A percentile compares a stretch with the other conserved stretches of the same genome.
Evolutionary conservation across 2,113 vertebrate genomes (phyloP).

Genomic region (Podilymbus podiceps): DNA sequence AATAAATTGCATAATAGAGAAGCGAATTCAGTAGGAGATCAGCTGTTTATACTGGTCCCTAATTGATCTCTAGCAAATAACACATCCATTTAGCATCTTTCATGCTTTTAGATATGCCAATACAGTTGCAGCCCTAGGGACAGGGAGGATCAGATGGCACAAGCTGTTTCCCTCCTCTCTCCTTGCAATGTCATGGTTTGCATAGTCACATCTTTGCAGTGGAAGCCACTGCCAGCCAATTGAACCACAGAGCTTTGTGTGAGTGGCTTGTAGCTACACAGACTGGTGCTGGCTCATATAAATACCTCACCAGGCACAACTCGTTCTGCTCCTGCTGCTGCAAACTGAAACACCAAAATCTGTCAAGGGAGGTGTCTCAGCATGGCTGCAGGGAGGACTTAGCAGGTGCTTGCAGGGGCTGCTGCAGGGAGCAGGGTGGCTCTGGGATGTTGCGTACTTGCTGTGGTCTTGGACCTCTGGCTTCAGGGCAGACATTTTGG

Average conservation of each 20-base stretch:
- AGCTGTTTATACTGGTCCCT: not conserved
- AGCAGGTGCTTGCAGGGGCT: not conserved
- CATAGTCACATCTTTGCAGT: too few relatives aligned
- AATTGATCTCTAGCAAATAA: not conserved
- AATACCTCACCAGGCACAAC: accelerated
- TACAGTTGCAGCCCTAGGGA: not conserved
- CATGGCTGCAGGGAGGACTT: not conserved
- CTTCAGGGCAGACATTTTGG: not conserved
- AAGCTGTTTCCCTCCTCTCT: not conserved
- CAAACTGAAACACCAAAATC: not conserved
- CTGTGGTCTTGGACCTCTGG: not conserved
- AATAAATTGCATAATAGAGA: not conserved
- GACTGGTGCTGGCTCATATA: not conserved
- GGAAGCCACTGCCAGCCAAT: not conserved
- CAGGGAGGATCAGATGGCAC: accelerated
- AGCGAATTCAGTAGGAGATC: not conserved
- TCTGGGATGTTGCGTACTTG: not conserved
- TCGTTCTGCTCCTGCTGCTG: not conserved
- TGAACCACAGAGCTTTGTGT: not conserved
- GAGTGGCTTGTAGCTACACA: not conserved
- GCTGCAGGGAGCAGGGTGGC: not conserved
- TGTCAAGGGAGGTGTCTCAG: not conserved
- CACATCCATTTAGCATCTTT: not conserved
- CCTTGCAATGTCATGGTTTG: not conserved
- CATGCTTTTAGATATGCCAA: not conserved